Evolutionary conservation across 2,113 vertebrate species (phyloP).

Genomic region (Saccopteryx leptura): DNA sequence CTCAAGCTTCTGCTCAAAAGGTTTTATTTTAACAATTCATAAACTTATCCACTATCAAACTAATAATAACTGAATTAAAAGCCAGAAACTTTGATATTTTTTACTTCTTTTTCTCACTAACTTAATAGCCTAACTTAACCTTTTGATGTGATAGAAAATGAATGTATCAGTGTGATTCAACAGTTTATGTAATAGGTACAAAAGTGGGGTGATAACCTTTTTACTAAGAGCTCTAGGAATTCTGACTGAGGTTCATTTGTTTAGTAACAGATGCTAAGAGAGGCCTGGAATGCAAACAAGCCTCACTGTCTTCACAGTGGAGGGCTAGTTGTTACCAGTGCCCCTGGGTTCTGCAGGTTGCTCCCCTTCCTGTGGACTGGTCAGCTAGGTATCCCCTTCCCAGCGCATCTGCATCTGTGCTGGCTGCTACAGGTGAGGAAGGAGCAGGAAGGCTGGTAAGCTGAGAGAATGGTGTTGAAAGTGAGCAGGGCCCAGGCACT

Average conservation of each 20-base stretch:
- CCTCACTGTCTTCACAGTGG: background rate
- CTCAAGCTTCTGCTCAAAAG: background rate
- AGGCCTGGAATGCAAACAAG: background rate
- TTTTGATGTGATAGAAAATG: background rate
- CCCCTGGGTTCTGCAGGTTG: too few relatives aligned
- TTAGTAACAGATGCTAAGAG: background rate
- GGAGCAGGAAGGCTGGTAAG: background rate
- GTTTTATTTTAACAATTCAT: background rate
- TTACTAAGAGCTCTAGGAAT: background rate
- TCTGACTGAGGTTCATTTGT: background rate
- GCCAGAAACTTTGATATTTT: background rate
- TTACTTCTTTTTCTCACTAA: background rate
- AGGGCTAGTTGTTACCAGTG: background rate
- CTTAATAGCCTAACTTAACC: background rate
- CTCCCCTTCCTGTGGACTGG: background rate
- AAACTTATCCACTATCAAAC: background rate
- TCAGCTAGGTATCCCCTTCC: background rate
- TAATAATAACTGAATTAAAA: background rate
- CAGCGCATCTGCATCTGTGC: background rate
- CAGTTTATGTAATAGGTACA: background rate
- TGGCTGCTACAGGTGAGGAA: background rate
- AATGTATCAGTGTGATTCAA: background rate
- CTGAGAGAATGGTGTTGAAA: background rate
- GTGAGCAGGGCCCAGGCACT: background rate
- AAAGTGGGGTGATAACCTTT: background rate